These are phyloP conservation scores for Neostethus bicornis DNA, from an alignment of 2,797 vertebrate species.

Conservation along the genomic window DNA sequence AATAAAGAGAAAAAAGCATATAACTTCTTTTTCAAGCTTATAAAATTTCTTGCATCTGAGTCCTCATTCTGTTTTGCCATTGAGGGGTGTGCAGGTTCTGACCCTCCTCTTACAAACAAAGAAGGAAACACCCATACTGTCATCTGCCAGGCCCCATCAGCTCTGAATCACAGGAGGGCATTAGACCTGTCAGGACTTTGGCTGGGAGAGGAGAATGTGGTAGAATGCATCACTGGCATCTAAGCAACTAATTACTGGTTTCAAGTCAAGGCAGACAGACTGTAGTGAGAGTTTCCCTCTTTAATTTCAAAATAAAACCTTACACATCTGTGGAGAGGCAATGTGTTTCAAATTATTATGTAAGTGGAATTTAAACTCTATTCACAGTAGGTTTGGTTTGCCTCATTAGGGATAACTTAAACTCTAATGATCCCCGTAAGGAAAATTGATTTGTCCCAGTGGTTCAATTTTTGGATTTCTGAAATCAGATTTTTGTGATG, in stretches of 20 bases:
- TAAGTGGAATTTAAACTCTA: too few species aligned
- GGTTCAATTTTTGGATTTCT: too few species aligned
- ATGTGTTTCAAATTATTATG: too few species aligned
- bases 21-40: too few species aligned
- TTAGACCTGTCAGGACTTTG: conserved; percentile 43
- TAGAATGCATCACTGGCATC: conserved; percentile 51
- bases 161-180: conserved; percentile 40
- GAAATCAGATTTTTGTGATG: too few species aligned
- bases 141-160: conserved; percentile 36
- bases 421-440: too few species aligned
- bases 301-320: conserved; percentile 55
- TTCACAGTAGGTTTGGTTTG: too few species aligned
- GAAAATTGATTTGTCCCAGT: too few species aligned
- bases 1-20: too few species aligned
- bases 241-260: conserved; percentile 47
- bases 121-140: conserved; percentile 46
- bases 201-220: conserved; percentile 44
- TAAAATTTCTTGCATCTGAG: too few species aligned
- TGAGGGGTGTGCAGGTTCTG: conserved; percentile 13
- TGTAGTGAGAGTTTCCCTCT: conserved; percentile 9
- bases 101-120: conserved; percentile 38
- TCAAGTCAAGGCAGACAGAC: conserved; percentile 23
- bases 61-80: neutral
- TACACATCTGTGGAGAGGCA: too few species aligned
- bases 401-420: too few species aligned